Conservation (phyloP, 2,888 invertebrate species). For the Yponomeuta cagnagella region DNA sequence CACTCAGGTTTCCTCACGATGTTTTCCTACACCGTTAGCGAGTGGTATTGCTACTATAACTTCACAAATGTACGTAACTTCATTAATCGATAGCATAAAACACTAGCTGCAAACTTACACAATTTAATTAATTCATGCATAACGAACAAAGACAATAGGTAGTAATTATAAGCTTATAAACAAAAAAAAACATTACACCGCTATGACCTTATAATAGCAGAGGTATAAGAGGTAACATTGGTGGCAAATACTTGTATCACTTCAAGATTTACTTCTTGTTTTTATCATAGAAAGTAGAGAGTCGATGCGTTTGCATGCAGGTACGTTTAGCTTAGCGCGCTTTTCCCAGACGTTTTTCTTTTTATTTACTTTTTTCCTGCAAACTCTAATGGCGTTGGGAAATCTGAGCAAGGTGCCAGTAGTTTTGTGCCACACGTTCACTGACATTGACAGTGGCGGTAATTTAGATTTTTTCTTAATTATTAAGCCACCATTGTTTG, state of each 20-base stretch:
- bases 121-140: neutral
- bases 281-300: conserved; percentile 33
- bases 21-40: no score
- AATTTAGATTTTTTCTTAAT: neutral
- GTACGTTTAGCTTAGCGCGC: conserved; percentile 27
- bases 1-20: no score
- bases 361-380: conserved; percentile 24
- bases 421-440: conserved; percentile 13
- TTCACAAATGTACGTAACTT: no score
- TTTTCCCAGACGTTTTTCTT: conserved; percentile 29
- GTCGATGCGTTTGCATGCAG: conserved; percentile 18
- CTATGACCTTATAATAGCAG: neutral
- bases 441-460: conserved; percentile 2
- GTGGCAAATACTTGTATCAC: neutral
- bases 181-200: neutral
- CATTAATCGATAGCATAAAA: neutral
- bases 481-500: neutral
- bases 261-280: neutral
- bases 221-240: neutral
- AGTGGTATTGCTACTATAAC: no score
- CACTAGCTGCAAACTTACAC: neutral
- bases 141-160: conserved; percentile 10
- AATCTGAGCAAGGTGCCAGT: conserved; percentile 18
- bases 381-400: conserved; percentile 19
- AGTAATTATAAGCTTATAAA: conserved; percentile 18